Conservation (phyloP, 2,113 vertebrate genomes). For the Peromyscus leucopus region DNA sequence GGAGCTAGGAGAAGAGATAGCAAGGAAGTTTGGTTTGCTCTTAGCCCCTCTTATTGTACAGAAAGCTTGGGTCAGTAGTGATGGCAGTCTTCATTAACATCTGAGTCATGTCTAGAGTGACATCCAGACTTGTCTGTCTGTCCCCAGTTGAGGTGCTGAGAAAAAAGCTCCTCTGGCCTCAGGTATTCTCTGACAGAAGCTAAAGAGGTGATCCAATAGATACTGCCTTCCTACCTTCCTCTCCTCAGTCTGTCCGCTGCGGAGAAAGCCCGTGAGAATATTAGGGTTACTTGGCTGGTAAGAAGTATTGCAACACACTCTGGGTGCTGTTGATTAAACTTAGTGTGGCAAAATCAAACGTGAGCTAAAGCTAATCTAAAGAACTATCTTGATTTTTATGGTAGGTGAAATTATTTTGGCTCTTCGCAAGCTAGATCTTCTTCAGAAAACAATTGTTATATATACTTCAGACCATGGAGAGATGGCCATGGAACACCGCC, state of each 20-base stretch:
- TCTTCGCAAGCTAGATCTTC: constrained; percentile 89
- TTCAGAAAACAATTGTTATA: constrained; percentile 91
- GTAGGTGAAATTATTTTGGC: constrained; percentile 93
- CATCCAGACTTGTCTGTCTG: neutral
- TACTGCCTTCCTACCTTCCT: neutral
- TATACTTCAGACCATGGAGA: constrained; percentile 97
- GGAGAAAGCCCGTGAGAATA: neutral
- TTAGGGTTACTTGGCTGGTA: neutral
- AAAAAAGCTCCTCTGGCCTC: neutral
- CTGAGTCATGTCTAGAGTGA: neutral
- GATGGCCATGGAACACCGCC: constrained; percentile 97
- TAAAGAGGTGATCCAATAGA: neutral
- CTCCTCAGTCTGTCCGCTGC: neutral
- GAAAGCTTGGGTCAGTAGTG: neutral
- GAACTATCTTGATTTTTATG: neutral
- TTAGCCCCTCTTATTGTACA: neutral
- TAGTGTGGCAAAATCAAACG: neutral
- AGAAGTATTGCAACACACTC: neutral
- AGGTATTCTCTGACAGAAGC: neutral
- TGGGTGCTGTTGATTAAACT: neutral
- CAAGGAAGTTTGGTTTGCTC: neutral
- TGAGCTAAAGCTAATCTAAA: constrained; percentile 10
- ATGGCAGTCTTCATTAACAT: neutral
- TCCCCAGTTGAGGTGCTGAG: neutral
- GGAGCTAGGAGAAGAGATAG: neutral